Conservation (phyloP, 2,888 invertebrate genomes). For the Nemotelus nigrinus region DNA sequence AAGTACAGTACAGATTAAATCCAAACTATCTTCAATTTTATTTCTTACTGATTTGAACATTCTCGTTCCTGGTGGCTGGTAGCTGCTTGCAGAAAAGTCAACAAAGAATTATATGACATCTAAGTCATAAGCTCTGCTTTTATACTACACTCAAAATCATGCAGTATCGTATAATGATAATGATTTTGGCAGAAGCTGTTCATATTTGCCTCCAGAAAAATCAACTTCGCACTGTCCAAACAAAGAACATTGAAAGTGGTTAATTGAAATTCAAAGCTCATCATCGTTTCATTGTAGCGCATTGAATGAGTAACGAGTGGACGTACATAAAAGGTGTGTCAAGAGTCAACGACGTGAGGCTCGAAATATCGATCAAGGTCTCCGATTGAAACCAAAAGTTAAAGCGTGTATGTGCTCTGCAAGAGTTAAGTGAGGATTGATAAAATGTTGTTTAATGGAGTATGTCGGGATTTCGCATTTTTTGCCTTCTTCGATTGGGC, state of each 20-base stretch:
- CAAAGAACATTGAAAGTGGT: constrained; percentile 3
- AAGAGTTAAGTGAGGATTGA: too few relatives aligned
- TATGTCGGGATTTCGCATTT: too few relatives aligned
- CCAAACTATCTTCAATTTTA: not conserved
- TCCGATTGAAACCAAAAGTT: constrained; percentile 34
- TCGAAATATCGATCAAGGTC: constrained; percentile 44
- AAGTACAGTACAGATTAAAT: constrained; percentile 1
- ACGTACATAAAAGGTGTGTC: not conserved
- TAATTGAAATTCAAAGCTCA: constrained; percentile 40
- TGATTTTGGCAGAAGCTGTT: not conserved
- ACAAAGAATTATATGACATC: not conserved
- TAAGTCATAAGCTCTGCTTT: constrained; percentile 9
- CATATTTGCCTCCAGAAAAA: not conserved
- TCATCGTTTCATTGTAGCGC: constrained; percentile 21
- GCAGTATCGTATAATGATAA: not conserved
- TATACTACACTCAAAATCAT: constrained; percentile 1
- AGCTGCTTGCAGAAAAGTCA: constrained; percentile 18
- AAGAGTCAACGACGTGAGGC: constrained; percentile 23
- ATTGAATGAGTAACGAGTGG: constrained; percentile 8
- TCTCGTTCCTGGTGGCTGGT: constrained; percentile 13
- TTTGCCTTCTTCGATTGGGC: too few relatives aligned
- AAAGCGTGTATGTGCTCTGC: not conserved
- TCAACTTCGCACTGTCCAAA: not conserved
- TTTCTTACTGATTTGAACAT: constrained; percentile 40
- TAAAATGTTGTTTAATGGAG: too few relatives aligned